phyloP scores from a whole-genome alignment of 2,797 vertebrate genomes.

The Vireo griseus region DNA sequence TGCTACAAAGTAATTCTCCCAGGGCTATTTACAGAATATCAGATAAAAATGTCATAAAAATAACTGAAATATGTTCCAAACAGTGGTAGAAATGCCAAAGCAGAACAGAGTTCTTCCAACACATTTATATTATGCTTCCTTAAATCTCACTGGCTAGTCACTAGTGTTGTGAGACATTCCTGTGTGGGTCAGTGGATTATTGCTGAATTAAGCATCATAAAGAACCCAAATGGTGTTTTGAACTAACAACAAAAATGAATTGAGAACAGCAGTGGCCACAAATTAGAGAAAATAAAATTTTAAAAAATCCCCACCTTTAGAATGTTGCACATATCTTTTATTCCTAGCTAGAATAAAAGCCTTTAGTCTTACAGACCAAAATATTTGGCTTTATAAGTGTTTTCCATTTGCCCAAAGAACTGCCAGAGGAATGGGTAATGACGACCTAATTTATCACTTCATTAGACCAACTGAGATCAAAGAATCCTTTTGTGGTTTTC shows the following conservation, averaged over 20 bases:
- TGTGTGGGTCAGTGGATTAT: background rate
- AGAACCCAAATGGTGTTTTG: background rate
- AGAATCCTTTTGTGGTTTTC: conserved; percentile 47
- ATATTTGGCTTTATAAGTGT: background rate
- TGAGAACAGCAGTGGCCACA: background rate
- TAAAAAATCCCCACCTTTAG: background rate
- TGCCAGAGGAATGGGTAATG: conserved; percentile 17
- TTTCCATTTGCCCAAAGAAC: conserved; percentile 27
- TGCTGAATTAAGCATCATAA: background rate
- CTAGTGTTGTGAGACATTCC: background rate
- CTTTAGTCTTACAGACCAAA: background rate
- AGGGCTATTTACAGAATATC: background rate
- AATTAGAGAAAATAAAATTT: background rate
- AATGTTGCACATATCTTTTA: background rate
- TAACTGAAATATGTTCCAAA: background rate
- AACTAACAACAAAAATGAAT: background rate
- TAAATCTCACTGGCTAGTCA: background rate
- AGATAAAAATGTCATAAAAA: background rate
- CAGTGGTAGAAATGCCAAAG: background rate
- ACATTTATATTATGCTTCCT: background rate
- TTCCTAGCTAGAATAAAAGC: background rate
- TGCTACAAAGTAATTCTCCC: background rate
- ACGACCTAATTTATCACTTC: conserved; percentile 39
- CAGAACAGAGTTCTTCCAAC: background rate
- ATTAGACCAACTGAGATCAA: conserved; percentile 25